phyloP scores from a whole-genome alignment of 2,888 invertebrate species.

The Melanophora roralis region DNA sequence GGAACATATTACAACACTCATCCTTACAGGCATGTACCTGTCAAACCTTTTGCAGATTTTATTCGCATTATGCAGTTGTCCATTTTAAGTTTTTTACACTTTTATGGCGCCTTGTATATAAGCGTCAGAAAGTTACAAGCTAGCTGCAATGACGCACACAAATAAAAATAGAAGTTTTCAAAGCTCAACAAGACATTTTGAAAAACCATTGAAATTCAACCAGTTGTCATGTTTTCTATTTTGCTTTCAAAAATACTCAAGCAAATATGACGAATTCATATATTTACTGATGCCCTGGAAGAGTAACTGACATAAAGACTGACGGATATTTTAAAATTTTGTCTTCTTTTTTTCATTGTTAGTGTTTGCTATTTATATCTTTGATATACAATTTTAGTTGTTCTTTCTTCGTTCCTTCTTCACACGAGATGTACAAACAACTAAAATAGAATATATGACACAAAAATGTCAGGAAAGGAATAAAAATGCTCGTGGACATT shows the following conservation, averaged over 20 bases:
- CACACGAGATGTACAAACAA: neutral
- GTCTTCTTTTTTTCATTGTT: constrained; percentile 39
- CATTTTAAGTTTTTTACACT: too few relatives aligned
- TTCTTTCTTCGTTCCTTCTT: neutral
- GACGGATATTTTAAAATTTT: constrained; percentile 15
- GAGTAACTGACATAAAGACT: neutral
- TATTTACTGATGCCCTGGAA: constrained; percentile 4
- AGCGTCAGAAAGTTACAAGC: constrained; percentile 29
- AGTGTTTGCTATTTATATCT: constrained; percentile 17
- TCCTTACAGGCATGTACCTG: neutral
- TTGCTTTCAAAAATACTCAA: neutral
- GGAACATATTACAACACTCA: neutral
- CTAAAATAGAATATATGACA: neutral
- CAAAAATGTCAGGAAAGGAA: neutral
- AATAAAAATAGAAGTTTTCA: neutral
- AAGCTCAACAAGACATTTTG: constrained; percentile 25
- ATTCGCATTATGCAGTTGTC: neutral
- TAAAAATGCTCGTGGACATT: constrained; percentile 57
- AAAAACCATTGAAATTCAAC: constrained; percentile 36
- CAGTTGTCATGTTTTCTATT: constrained; percentile 38
- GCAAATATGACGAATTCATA: constrained; percentile 49
- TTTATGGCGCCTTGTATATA: constrained; percentile 1
- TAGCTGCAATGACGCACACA: constrained; percentile 13
- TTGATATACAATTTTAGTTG: constrained; percentile 14
- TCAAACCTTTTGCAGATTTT: neutral